Evolutionary conservation across 2,797 vertebrate genomes (phyloP), one percentile per base, ranked within the genome.

Genomic region (Oreochromis mossambicus): DNA sequence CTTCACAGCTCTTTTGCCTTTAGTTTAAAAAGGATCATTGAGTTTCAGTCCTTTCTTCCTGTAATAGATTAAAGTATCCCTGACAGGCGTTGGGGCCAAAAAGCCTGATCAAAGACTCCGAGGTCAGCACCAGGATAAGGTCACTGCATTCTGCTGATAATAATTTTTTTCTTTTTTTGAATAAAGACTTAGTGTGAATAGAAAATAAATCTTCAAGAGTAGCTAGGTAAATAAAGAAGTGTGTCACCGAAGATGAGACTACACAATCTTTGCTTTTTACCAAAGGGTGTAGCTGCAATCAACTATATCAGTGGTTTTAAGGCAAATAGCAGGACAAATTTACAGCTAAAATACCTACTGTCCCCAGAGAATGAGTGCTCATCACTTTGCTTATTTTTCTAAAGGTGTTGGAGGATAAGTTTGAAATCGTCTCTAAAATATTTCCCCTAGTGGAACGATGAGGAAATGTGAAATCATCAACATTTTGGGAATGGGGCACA

Each of bases 11-110:
- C 34, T 38, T 66, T 66, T 1, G 7, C 0, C 19, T 21, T 38
- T 14, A n/a, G 4, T 38, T 0, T 6, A 63, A 8, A 63, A 63
- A 63, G 19, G 32, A 63, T 11, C 1, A 3, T 1, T 13, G 32
- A n/a, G 34, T 34, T 63, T 63, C 17, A 19, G 17, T 38, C 32
- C 6, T 63, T n/a, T 36, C 58, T 36, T 8, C 0, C 8, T 19
- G 8, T 19, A 19, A 19, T 50, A 8, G 7, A 50, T 19, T 50
- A 19, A 19, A 50, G 48, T 15, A 17, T 15, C 46, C 46, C 14
- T 48, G 46, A 48, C 15, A 15, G 15, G 14, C 15, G 5, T 17
- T 17, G 6, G 15, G 48, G 17, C 46, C 15, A 8, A 17, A 50
- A 17, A 50, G 46, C 46, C 46, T 48, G 46, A 17, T 48, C 48